phyloP scores from a whole-genome alignment of 2,888 invertebrate genomes.

The Deilephila elpenor region DNA sequence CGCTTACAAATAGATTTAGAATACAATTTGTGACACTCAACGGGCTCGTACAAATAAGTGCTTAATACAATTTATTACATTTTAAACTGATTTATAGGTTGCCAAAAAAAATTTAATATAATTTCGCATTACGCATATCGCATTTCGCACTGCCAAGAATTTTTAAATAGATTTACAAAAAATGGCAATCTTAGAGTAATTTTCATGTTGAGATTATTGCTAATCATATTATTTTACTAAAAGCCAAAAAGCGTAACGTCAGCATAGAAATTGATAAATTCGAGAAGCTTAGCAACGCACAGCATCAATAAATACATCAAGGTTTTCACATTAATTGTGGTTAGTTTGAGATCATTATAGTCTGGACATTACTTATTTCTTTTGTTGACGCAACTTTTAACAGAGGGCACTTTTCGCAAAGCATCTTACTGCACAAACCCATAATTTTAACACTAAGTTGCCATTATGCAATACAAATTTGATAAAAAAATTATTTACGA shows the following conservation, averaged over 20 bases:
- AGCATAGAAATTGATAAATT: neutral
- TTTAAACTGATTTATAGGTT: neutral
- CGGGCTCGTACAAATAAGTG: no score
- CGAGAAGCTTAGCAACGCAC: neutral
- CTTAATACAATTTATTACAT: no score
- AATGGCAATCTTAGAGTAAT: no score
- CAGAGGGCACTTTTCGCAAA: no score
- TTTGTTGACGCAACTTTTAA: neutral
- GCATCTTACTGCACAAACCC: no score
- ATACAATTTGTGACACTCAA: no score
- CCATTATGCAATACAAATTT: neutral
- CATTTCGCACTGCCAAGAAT: neutral
- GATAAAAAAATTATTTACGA: neutral
- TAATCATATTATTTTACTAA: neutral
- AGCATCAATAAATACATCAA: neutral
- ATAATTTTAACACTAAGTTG: neutral
- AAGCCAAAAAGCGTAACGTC: neutral
- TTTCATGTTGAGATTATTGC: no score
- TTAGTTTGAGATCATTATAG: no score
- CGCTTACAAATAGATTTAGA: no score
- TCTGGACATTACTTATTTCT: neutral
- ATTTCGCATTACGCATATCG: neutral
- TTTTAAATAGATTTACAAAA: no score
- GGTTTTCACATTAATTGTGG: no score
- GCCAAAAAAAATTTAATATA: neutral